Percentiles rank a stretch among this genome's conserved stretches.
These are phyloP conservation scores for Drosophila lacertosa DNA, from an alignment of 1,140 invertebrate species.

Conservation along the genomic window DNA sequence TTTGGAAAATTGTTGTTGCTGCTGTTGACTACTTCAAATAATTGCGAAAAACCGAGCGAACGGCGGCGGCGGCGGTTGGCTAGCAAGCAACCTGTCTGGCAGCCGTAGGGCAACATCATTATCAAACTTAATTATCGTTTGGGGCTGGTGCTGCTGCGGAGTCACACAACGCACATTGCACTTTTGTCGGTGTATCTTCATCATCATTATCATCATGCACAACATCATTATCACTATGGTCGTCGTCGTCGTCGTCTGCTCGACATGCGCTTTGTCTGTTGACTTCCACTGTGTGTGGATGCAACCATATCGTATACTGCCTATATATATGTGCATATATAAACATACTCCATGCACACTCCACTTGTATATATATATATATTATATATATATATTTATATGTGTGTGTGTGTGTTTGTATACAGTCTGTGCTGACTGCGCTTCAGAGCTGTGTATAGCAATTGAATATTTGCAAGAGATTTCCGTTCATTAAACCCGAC, in stretches of 20 bases:
- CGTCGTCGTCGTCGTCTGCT: conserved; percentile 21
- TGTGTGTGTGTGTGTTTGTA: conserved; percentile 33
- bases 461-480: conserved; percentile 83
- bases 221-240: conserved; percentile 12
- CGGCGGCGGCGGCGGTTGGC: conserved; percentile 1
- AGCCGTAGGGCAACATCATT: conserved; percentile 65
- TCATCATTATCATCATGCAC: conserved; percentile 17
- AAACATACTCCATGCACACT: conserved; percentile 34
- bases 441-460: conserved; percentile 75
- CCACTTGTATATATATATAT: conserved; percentile 12
- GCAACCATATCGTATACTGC: conserved; percentile 31
- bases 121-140: conserved; percentile 66
- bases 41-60: conserved; percentile 49
- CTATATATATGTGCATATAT: conserved; percentile 14
- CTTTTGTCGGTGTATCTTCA: conserved; percentile 40
- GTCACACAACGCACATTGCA: conserved; percentile 47
- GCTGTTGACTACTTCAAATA: conserved; percentile 65
- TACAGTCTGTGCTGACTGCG: conserved; percentile 60
- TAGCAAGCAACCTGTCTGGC: conserved; percentile 44
- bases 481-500: conserved; percentile 83
- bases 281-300: conserved; percentile 54
- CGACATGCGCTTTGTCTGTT: conserved; percentile 74
- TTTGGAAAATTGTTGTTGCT: conserved; percentile 46
- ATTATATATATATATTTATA: conserved; percentile 1
- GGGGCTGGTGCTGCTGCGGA: too few relatives aligned